These are phyloP conservation scores for Heliothis subflexa DNA, from an alignment of 1,140 invertebrate genomes.

Conservation along the genomic window DNA sequence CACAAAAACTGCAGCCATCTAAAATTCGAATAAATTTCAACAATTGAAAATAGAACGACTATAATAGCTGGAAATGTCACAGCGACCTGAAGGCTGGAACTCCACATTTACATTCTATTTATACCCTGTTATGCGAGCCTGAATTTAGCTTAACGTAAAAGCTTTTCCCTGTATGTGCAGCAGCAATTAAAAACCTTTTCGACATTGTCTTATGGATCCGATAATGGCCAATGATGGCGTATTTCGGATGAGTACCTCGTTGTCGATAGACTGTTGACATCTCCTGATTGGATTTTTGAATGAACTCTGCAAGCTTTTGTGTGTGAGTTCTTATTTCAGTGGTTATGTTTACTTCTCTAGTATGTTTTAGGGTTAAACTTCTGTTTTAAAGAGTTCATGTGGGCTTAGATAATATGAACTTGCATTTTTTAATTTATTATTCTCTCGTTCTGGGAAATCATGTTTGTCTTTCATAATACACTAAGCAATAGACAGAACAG, in stretches of 20 bases:
- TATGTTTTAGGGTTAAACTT: too few relatives aligned
- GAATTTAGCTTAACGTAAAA: slow-evolving; percentile 38
- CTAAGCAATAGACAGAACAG: too few relatives aligned
- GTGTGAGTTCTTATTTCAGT: background rate
- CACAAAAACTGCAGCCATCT: too few relatives aligned
- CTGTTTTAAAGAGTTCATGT: too few relatives aligned
- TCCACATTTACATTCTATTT: slow-evolving; percentile 24
- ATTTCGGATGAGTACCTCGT: background rate
- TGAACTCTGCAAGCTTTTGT: background rate
- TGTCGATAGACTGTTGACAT: background rate
- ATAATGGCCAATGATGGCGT: slow-evolving; percentile 28
- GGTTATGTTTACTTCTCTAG: background rate
- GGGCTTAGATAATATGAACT: too few relatives aligned
- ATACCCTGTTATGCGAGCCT: slow-evolving; percentile 30
- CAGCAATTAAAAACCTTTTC: slow-evolving; percentile 34
- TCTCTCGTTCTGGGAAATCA: too few relatives aligned
- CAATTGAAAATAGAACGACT: slow-evolving; percentile 17
- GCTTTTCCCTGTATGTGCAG: slow-evolving; percentile 34
- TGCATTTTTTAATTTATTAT: too few relatives aligned
- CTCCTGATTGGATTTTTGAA: background rate
- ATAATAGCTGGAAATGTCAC: slow-evolving; percentile 12
- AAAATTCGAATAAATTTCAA: background rate
- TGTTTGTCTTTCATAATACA: too few relatives aligned
- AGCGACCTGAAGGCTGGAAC: slow-evolving; percentile 5
- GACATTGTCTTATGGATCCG: slow-evolving; percentile 35